phyloP scores from a whole-genome alignment of 2,888 invertebrate genomes.

The Psylliodes chrysocephalus region DNA sequence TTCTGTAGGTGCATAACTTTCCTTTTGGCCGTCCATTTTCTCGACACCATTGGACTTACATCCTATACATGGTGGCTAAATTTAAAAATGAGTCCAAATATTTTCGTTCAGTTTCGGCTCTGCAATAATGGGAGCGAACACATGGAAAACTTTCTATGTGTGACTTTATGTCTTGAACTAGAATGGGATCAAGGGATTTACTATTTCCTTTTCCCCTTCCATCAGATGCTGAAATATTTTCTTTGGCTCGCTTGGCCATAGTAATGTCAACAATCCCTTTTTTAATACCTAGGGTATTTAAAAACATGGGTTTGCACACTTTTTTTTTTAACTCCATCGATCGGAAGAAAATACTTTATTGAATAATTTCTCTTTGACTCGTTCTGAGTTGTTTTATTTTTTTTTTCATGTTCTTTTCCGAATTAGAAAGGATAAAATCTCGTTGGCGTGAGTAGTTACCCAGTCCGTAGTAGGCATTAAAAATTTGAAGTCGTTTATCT shows the following conservation, averaged over 20 bases:
- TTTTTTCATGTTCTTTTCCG: slow-evolving; percentile 5
- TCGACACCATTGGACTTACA: slow-evolving; percentile 38
- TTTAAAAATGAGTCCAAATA: slow-evolving; percentile 42
- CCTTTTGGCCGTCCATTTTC: not conserved
- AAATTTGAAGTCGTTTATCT: slow-evolving; percentile 4
- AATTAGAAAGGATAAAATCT: slow-evolving; percentile 18
- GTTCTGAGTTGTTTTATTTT: not conserved
- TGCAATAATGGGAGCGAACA: slow-evolving; percentile 49
- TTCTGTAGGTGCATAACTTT: not conserved
- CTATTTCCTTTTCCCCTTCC: slow-evolving; percentile 16
- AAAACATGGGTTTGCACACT: slow-evolving; percentile 36
- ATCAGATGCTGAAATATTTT: slow-evolving; percentile 28
- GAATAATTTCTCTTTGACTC: slow-evolving; percentile 6
- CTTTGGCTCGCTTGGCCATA: slow-evolving; percentile 27
- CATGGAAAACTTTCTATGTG: slow-evolving; percentile 45
- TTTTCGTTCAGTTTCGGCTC: slow-evolving; percentile 21
- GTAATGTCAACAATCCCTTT: slow-evolving; percentile 36
- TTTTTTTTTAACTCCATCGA: slow-evolving; percentile 8
- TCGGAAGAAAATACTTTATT: slow-evolving; percentile 23
- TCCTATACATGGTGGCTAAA: slow-evolving; percentile 43
- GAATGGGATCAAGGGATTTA: not conserved
- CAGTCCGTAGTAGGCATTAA: slow-evolving; percentile 14
- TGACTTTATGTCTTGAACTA: not conserved
- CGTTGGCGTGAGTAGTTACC: slow-evolving; percentile 16
- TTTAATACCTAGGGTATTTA: slow-evolving; percentile 35